Conservation (phyloP, 2,888 invertebrate species). For the Coelinius sp. region DNA sequence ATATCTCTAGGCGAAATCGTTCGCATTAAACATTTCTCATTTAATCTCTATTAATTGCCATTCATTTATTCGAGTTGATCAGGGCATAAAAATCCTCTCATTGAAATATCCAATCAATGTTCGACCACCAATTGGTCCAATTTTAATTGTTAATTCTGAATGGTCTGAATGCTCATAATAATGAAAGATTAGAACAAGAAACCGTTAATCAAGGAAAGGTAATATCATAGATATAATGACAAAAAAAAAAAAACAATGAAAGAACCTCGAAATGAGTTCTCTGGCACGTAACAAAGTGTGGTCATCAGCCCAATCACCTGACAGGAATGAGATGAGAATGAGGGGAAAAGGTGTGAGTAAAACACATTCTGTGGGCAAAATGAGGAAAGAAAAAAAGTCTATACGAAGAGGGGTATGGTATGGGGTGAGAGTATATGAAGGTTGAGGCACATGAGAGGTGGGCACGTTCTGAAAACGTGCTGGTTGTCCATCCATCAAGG, state of each 20-base stretch:
- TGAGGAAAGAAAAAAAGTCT: conserved; percentile 8
- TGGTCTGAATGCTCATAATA: not conserved
- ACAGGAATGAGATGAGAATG: conserved; percentile 14
- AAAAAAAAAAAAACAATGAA: not conserved
- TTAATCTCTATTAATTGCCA: not conserved
- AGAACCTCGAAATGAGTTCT: conserved; percentile 7
- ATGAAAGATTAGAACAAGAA: not conserved
- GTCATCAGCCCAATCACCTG: conserved; percentile 2
- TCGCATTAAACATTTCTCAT: not conserved
- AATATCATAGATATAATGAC: not conserved
- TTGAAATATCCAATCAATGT: not conserved
- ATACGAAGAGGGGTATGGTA: not conserved
- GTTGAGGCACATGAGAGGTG: conserved; percentile 27
- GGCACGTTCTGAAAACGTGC: conserved; percentile 47
- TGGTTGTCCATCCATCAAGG: conserved; percentile 58
- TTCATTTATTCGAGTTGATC: not conserved
- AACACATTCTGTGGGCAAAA: not conserved
- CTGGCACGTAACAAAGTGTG: conserved; percentile 22
- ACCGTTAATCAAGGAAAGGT: not conserved
- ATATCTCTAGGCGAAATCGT: too few relatives aligned
- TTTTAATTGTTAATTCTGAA: too few relatives aligned
- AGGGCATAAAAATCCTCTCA: not conserved
- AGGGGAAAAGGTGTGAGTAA: not conserved
- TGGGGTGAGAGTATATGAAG: conserved; percentile 44
- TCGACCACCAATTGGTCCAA: not conserved